Conservation (phyloP, 2,888 invertebrate genomes). For the Marronus borbonicus region DNA sequence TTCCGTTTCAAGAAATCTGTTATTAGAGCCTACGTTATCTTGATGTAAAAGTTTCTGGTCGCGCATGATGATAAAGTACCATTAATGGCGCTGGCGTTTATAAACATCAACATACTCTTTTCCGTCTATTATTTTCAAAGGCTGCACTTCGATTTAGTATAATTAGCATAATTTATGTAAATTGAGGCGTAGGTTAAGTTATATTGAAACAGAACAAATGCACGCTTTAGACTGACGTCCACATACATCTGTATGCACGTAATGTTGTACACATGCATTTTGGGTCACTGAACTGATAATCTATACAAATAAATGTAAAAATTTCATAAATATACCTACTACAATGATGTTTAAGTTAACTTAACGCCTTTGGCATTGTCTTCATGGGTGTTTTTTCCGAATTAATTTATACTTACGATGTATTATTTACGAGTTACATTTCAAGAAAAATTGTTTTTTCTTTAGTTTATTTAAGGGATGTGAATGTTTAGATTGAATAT, state of each 20-base stretch:
- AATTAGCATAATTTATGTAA: conserved; percentile 51
- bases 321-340: conserved; percentile 31
- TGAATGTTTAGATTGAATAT: no score
- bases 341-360: not conserved
- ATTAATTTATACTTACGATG: not conserved
- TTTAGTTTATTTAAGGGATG: no score
- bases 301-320: conserved; percentile 41
- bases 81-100: conserved; percentile 25
- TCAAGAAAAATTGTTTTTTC: no score
- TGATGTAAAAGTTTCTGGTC: conserved; percentile 28
- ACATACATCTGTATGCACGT: conserved; percentile 3
- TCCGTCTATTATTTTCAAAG: conserved; percentile 37
- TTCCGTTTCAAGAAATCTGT: conserved; percentile 33
- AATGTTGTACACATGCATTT: conserved; percentile 28
- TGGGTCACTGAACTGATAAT: conserved; percentile 42
- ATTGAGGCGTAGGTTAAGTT: conserved; percentile 46
- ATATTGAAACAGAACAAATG: conserved; percentile 43
- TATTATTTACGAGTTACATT: no score
- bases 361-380: conserved; percentile 4
- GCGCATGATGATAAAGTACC: conserved; percentile 33
- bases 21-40: conserved; percentile 37
- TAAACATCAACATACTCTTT: conserved; percentile 38
- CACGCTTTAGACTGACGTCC: conserved; percentile 8
- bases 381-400: conserved; percentile 7
- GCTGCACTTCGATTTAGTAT: conserved; percentile 42